Percentiles rank a stretch among this genome's conserved stretches.
Conservation (phyloP, 2,113 vertebrate genomes). For the Corynorhinus townsendii region DNA sequence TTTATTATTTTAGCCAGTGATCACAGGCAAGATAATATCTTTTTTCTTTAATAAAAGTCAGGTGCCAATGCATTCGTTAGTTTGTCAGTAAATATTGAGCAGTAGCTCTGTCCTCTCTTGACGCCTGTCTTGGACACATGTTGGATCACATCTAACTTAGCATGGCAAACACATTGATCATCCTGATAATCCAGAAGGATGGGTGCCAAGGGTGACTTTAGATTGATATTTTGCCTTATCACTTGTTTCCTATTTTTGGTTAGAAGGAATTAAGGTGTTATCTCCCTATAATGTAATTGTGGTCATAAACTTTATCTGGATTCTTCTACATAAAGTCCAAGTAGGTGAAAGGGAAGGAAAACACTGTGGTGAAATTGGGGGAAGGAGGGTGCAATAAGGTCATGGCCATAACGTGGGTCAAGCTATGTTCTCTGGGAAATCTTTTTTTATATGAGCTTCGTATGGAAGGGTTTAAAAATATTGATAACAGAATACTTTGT, state of each 20-base stretch:
- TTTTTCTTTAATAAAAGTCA: neutral
- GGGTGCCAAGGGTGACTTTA: neutral
- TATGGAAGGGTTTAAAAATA: neutral
- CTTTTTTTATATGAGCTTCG: neutral
- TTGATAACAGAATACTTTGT: neutral
- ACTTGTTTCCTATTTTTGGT: neutral
- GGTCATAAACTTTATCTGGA: constrained; percentile 20
- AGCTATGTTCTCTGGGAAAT: neutral
- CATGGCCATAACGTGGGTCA: neutral
- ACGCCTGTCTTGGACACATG: neutral
- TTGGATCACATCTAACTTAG: neutral
- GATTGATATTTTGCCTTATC: neutral
- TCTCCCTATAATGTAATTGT: neutral
- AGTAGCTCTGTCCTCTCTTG: neutral
- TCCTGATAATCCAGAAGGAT: neutral
- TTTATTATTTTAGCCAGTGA: neutral
- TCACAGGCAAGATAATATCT: neutral
- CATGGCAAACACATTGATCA: neutral
- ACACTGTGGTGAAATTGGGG: neutral
- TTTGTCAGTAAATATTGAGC: neutral
- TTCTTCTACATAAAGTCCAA: constrained; percentile 21
- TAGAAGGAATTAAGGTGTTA: neutral
- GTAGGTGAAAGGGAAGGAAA: constrained; percentile 29
- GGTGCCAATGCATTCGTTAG: neutral
- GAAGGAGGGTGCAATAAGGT: neutral